Base-by-base conservation (phyloP, 2,113 vertebrate species). In the Gambusia affinis region DNA sequence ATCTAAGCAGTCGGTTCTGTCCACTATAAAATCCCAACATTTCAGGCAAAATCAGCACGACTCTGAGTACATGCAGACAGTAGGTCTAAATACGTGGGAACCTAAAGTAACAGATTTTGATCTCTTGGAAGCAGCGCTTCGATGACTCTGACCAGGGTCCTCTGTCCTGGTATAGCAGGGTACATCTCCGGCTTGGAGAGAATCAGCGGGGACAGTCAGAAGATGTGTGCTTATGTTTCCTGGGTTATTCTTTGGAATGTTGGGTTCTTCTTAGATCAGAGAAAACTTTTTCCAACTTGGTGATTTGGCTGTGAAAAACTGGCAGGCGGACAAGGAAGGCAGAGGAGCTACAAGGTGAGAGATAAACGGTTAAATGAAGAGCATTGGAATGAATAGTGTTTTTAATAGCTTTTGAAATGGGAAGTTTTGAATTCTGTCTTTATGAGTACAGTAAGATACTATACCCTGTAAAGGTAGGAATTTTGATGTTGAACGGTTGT, bases 161-260 rank as follows among this genome's bases (percentile, higher is more conserved):
- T 47, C 22, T 8, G 68, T 54, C 73, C 64, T 42, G 28, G 72
- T 61, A 75, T 57, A 66, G 60, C 42, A 47, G 61, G 15, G 31
- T 76, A 39, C 61, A 65, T 61, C 35, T 47, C 24, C 4, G 5
- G 30, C 47, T 22, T 65, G 60, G 63, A 64, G 82, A 39, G 70
- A 81, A 79, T 62, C 62, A 71, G 37, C 4, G 60, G 79, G 79
- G 79, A 87, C 77, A 81, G 81, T 80, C 15, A 76, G 88, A 75
- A 67, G 67, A 83, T 64, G 67, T 65, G 68, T 61, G 70, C 35
- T 27, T 10, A 75, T 71, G 67, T 54, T 64, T 39, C 39, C 22
- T 3, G 28, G 81, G 33, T 76, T 83, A 69, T 79, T 80, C 79
- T 78, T 70, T 78, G 71, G 75, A 85, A 79, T 71, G 28, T 65